These are phyloP conservation scores for Cathartes aura DNA, from an alignment of 2,113 vertebrate genomes.

Conservation along the genomic window DNA sequence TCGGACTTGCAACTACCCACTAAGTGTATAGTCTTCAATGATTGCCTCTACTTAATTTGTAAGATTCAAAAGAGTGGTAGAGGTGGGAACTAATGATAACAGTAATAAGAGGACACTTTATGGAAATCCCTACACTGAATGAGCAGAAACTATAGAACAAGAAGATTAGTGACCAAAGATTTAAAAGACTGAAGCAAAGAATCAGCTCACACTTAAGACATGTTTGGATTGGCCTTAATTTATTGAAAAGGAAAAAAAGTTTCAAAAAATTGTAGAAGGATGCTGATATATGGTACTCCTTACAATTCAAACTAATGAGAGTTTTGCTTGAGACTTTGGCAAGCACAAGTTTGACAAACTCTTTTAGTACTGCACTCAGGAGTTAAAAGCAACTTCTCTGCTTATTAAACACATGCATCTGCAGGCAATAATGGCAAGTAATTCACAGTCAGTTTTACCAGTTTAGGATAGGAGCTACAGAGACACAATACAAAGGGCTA, in stretches of 20 bases:
- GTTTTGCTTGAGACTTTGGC: not conserved
- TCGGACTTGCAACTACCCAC: not conserved
- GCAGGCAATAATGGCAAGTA: not conserved
- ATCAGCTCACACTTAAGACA: not conserved
- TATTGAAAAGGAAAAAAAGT: not conserved
- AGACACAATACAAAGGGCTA: not conserved
- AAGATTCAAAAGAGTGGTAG: not conserved
- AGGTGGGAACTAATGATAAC: not conserved
- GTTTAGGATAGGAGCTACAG: not conserved
- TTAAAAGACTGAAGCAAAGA: not conserved
- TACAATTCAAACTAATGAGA: not conserved
- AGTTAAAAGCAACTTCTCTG: not conserved
- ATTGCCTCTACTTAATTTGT: not conserved
- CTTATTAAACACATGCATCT: not conserved
- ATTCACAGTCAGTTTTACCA: not conserved
- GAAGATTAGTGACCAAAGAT: not conserved
- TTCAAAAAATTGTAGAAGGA: not conserved
- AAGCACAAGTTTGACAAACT: not conserved
- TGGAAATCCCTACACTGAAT: not conserved
- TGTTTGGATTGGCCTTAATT: not conserved
- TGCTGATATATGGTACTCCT: not conserved
- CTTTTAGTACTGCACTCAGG: not conserved
- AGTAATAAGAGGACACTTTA: not conserved
- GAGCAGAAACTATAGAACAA: not conserved
- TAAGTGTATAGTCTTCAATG: not conserved